Evolutionary conservation across 2,113 vertebrate species (phyloP), one percentile per base, ranked within the genome.

Genomic region (Probosciger aterrimus): DNA sequence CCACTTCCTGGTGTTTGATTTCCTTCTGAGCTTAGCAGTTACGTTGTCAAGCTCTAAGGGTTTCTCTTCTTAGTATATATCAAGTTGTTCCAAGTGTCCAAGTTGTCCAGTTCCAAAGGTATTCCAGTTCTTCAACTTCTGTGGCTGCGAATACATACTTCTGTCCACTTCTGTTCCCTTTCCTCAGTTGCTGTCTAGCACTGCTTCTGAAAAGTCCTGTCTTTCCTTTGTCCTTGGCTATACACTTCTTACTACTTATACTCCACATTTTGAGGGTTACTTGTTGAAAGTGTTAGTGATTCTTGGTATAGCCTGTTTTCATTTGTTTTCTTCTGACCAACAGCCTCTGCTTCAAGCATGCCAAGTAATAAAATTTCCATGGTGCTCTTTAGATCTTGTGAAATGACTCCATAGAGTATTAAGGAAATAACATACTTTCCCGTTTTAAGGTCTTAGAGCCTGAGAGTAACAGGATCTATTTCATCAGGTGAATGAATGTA

Each of bases 351-450:
- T 92, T 93, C 71, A 74, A 88, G 69, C 27, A 1, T 86, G 70
- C 91, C 59, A 73, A 92, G 82, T 90, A 92, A 86, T 82, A 75
- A 79, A 60, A 92, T 89, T 95, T 94, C 93, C 63, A 30, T 62
- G 81, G 20, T 92, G 52, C 37, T 96, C 31, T 84, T 91, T 43
- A 92, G 69, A 35, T 89, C 84, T 75, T 65, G 59, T 93, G 91
- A 96, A 94, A 93, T 5, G 39, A 78, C 67, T 92, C 37, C 0
- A 1, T 24, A 44, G 65, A 89, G 70, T 49, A 82, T 86, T 79
- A 80, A 81, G 67, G 94, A 92, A 91, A 93, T 92, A 90, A 84
- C 70, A 25, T 73, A 22, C 55, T 82, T 92, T 69, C 35, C 62
- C 47, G 49, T 94, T 41, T 71, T 64, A 68, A 41, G 33, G 44